Conservation (phyloP, 92 coral and sea anemone genomes). For the Epizoanthus illoricatus region DNA sequence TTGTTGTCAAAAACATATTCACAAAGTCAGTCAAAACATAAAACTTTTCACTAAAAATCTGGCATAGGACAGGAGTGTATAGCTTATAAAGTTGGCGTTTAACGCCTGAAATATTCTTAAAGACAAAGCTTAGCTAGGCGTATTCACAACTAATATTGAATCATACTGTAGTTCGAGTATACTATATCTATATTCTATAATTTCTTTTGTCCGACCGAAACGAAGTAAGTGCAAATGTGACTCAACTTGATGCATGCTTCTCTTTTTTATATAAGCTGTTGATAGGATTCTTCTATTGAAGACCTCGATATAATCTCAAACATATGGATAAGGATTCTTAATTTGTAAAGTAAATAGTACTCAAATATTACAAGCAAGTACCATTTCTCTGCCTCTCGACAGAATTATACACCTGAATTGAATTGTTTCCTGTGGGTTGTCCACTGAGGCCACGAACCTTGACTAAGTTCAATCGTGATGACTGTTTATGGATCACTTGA, state of each 20-base stretch:
- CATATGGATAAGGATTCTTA: slow-evolving; percentile 60
- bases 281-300: slow-evolving; percentile 18
- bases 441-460: slow-evolving; percentile 28
- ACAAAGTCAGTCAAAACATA: slow-evolving; percentile 50
- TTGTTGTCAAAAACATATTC: slow-evolving; percentile 56
- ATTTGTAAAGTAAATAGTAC: slow-evolving; percentile 83
- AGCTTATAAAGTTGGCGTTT: slow-evolving; percentile 65
- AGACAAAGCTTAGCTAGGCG: slow-evolving; percentile 46
- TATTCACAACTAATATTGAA: slow-evolving; percentile 42
- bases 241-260: slow-evolving; percentile 27
- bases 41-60: slow-evolving; percentile 22
- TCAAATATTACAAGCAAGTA: slow-evolving; percentile 61
- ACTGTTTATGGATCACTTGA: slow-evolving; percentile 35
- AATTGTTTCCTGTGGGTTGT: slow-evolving; percentile 23
- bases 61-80: slow-evolving; percentile 18
- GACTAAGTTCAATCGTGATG: slow-evolving; percentile 31
- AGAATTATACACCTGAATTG: slow-evolving; percentile 47
- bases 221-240: slow-evolving; percentile 26
- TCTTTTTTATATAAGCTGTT: slow-evolving; percentile 5
- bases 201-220: slow-evolving; percentile 33
- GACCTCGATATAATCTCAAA: slow-evolving; percentile 47
- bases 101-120: slow-evolving; percentile 68
- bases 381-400: slow-evolving; percentile 47
- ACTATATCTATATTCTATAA: slow-evolving; percentile 18
- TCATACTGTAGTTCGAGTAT: slow-evolving; percentile 50